phyloP scores from a whole-genome alignment of 1,140 invertebrate genomes.

The Thalassaphorura encarpata region DNA sequence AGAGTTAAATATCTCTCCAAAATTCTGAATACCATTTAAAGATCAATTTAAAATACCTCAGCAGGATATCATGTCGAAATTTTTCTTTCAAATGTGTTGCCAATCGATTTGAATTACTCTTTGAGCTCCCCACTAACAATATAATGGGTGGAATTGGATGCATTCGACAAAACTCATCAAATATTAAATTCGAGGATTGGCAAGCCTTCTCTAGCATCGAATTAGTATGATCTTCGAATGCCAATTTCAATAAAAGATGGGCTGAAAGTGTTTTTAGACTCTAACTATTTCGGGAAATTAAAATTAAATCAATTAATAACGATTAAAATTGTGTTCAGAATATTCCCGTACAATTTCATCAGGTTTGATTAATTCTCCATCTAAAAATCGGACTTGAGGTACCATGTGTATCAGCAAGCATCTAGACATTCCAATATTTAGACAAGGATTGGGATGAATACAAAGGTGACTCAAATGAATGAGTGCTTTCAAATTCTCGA shows the following conservation, averaged over 20 bases:
- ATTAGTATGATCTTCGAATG: conserved; percentile 9
- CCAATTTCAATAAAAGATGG: conserved; percentile 9
- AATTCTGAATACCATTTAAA: background rate
- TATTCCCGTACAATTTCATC: conserved; percentile 6
- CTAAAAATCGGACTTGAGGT: conserved; percentile 12
- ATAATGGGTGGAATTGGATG: conserved; percentile 11
- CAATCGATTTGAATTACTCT: conserved; percentile 6
- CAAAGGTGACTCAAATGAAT: conserved; percentile 6
- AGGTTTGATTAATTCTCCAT: conserved; percentile 4
- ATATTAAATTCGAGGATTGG: conserved; percentile 10
- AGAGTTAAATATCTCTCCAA: background rate
- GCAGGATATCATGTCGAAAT: conserved; percentile 9
- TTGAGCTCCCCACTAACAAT: conserved; percentile 12
- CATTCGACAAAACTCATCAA: background rate
- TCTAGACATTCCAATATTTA: conserved; percentile 1
- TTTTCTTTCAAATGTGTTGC: conserved; percentile 14
- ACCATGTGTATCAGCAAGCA: conserved; percentile 9
- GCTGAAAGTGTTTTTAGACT: conserved; percentile 16
- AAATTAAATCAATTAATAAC: background rate
- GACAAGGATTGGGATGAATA: conserved; percentile 16
- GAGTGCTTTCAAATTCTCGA: conserved; percentile 11
- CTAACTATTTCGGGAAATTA: conserved; percentile 4
- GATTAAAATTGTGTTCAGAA: background rate
- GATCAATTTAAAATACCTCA: conserved; percentile 8
- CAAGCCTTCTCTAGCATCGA: conserved; percentile 10